Evolutionary conservation across 2,888 invertebrate species (phyloP).

Genomic region (Thereva nobilitata): DNA sequence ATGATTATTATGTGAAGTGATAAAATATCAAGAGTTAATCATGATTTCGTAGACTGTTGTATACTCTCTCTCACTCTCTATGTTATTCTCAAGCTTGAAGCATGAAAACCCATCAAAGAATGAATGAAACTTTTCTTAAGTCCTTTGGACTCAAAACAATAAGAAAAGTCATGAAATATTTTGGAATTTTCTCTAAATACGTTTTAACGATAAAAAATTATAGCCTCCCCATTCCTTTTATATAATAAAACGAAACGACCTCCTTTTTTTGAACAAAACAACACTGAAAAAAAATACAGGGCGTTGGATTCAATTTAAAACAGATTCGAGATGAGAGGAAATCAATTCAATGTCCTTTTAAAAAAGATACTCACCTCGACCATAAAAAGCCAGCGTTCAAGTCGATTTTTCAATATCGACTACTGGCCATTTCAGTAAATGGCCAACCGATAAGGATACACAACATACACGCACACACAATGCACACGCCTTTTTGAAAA

Average conservation of each 20-base stretch:
- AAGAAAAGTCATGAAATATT: no score
- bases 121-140: no score
- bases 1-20: conserved; percentile 31
- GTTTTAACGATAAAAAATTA: no score
- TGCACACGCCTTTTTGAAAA: conserved; percentile 4
- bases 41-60: conserved; percentile 8
- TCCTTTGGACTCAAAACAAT: no score
- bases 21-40: conserved; percentile 35
- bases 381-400: conserved; percentile 10
- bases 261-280: no score
- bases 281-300: neutral
- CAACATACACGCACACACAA: neutral
- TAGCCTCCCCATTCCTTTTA: no score
- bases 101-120: no score
- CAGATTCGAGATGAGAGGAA: conserved; percentile 20
- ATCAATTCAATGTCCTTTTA: conserved; percentile 27
- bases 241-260: no score
- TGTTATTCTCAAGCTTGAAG: no score
- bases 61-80: neutral
- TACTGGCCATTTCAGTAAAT: conserved; percentile 38
- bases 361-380: conserved; percentile 20
- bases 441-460: conserved; percentile 35
- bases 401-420: conserved; percentile 21
- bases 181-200: no score
- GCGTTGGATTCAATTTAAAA: neutral